Evolutionary conservation across 2,888 invertebrate genomes (phyloP), one percentile per base, ranked within the genome.

Genomic region (Theodoxus fluviatilis): DNA sequence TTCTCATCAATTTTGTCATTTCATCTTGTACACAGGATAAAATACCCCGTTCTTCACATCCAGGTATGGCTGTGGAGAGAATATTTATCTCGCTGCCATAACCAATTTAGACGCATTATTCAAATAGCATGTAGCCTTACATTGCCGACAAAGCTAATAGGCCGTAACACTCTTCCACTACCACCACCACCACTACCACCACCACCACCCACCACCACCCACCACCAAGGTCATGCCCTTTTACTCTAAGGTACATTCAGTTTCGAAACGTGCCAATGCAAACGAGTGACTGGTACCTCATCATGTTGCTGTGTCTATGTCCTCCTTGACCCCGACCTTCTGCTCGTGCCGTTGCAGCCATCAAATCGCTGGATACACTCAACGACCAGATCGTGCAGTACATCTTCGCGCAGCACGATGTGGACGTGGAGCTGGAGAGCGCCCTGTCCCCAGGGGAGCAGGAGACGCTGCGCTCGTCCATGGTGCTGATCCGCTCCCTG

Each of bases 401-500:
- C 75, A 84, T 88, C 57, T 86, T 86, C 75, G 81, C 84, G 9
- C 83, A 83, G 37, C 81, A 81, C 65, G 69, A 78, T 52, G 75
- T 75, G 38, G 76, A 78, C 25, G 52, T 79, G 35, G 77, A 77
- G 68, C 73, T 78, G 64, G 83, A 82, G 66, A 74, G 75, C 35
- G 78, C 78, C 64, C 76, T 80, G 38, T 73, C 75, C 55, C 80
- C 78, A 28, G 75, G 77, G 40, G 82, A 83, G 73, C 90, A 90
- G 88, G 89, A 90, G 89, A 90, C 88, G 88, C 89, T 91, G 89
- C 90, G 91, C 90, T 90, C 92, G 90, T 91, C 92, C 90, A 92
- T 93, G 93, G 92, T 92, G 89, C 91, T 94, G 89, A 94, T 94
- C 92, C 92, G 93, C 89, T 92, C 92, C 86, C 92, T 94, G 88